These are phyloP conservation scores for Nyctibius bracteatus DNA, from an alignment of 2,113 vertebrate genomes.

Conservation along the genomic window DNA sequence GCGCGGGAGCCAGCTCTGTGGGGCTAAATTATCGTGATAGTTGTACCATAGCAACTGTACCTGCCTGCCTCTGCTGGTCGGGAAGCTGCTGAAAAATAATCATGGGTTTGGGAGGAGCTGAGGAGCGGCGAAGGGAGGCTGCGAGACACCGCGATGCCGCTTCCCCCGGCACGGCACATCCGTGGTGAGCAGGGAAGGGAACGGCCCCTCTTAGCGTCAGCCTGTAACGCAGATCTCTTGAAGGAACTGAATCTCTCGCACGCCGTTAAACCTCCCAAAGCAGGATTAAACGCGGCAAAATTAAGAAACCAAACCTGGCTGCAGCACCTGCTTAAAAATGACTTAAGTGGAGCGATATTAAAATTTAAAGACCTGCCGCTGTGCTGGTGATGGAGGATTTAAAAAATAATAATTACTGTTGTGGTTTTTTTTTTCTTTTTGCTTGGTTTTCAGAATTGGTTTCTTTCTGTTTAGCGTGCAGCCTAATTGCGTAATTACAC, in stretches of 20 bases:
- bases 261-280: not conserved
- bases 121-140: not conserved
- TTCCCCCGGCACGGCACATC: not conserved
- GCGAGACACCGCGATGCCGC: rapidly evolving
- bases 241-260: not conserved
- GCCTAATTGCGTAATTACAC: constrained; percentile 63
- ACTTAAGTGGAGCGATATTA: constrained; percentile 20
- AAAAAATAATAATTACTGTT: constrained; percentile 30
- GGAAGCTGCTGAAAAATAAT: not conserved
- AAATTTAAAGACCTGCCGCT: constrained; percentile 12
- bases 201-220: not conserved
- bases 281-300: not conserved
- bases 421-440: not conserved
- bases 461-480: constrained; percentile 38
- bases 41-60: constrained; percentile 17
- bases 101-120: not conserved
- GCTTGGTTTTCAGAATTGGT: constrained; percentile 38
- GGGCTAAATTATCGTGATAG: not conserved
- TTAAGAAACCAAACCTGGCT: not conserved
- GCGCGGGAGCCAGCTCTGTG: not conserved
- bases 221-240: not conserved
- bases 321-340: not conserved
- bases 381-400: constrained; percentile 29
- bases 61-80: not conserved
- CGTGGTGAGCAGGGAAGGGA: not conserved